Conservation (phyloP, 2,888 invertebrate genomes). For the Neoitamus cyanurus region DNA sequence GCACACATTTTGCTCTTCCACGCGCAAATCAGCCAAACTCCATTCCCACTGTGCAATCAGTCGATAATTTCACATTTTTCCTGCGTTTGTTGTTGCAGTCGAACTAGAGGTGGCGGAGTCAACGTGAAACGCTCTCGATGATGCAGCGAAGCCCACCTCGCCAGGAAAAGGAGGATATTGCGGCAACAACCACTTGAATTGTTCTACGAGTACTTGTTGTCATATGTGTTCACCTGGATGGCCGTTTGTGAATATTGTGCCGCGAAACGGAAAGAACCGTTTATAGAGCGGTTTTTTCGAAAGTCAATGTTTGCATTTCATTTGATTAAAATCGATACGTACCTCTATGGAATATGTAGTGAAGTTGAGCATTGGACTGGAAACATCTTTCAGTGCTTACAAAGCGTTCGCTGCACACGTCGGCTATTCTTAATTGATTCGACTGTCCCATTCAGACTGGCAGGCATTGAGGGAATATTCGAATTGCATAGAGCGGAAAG, state of each 20-base stretch:
- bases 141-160: not conserved
- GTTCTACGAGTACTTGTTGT: not conserved
- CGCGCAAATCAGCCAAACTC: not conserved
- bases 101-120: not conserved
- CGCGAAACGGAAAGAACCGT: constrained; percentile 7
- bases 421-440: not conserved
- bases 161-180: not conserved
- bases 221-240: not conserved
- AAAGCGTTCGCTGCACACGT: not conserved
- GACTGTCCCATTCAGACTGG: not conserved
- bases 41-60: not conserved
- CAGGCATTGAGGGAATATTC: not conserved
- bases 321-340: constrained; percentile 50
- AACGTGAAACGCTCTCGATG: not conserved
- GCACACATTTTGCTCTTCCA: not conserved
- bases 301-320: constrained; percentile 47
- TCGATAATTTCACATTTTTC: not conserved
- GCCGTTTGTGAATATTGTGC: not conserved
- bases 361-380: constrained; percentile 17
- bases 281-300: not conserved
- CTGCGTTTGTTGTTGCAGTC: not conserved
- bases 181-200: not conserved
- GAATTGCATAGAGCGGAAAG: not conserved
- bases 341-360: too few relatives aligned
- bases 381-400: not conserved